Evolutionary conservation across 2,888 invertebrate species (phyloP).

Genomic region (Drosophila trichaetosa): DNA sequence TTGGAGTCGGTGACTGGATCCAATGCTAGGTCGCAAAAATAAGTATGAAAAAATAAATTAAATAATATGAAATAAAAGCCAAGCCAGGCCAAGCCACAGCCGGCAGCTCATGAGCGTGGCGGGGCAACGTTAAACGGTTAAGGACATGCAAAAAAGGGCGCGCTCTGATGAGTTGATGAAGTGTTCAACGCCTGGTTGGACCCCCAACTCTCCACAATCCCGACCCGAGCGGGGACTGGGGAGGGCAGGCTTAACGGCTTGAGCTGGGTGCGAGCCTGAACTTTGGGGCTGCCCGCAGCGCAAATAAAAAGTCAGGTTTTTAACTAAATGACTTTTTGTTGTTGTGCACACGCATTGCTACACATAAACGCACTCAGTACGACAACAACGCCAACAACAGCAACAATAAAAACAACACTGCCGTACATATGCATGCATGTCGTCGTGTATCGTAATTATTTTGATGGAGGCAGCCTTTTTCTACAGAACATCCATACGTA

Average conservation of each 20-base stretch:
- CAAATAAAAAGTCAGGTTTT: slow-evolving; percentile 82
- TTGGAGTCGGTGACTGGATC: slow-evolving; percentile 12
- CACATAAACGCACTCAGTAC: slow-evolving; percentile 79
- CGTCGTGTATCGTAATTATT: slow-evolving; percentile 80
- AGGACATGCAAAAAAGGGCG: slow-evolving; percentile 79
- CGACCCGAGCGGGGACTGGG: not conserved
- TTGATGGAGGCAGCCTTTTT: slow-evolving; percentile 79
- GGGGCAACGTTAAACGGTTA: slow-evolving; percentile 75
- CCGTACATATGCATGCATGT: slow-evolving; percentile 69
- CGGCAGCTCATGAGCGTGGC: slow-evolving; percentile 57
- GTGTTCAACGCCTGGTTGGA: slow-evolving; percentile 79
- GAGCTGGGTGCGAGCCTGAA: slow-evolving; percentile 34
- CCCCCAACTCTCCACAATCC: not conserved
- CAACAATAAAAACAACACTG: slow-evolving; percentile 21
- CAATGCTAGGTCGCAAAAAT: slow-evolving; percentile 41
- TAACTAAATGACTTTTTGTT: slow-evolving; percentile 82
- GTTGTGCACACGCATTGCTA: slow-evolving; percentile 81
- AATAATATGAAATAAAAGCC: slow-evolving; percentile 18
- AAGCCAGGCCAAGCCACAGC: slow-evolving; percentile 32
- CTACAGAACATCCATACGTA: slow-evolving; percentile 32
- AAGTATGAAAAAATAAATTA: slow-evolving; percentile 8
- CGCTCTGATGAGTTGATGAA: slow-evolving; percentile 81
- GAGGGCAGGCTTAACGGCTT: slow-evolving; percentile 9
- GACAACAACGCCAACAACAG: slow-evolving; percentile 28
- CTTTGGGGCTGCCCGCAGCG: slow-evolving; percentile 70